phyloP scores from a whole-genome alignment of 2,113 vertebrate species.

The Gulo gulo region DNA sequence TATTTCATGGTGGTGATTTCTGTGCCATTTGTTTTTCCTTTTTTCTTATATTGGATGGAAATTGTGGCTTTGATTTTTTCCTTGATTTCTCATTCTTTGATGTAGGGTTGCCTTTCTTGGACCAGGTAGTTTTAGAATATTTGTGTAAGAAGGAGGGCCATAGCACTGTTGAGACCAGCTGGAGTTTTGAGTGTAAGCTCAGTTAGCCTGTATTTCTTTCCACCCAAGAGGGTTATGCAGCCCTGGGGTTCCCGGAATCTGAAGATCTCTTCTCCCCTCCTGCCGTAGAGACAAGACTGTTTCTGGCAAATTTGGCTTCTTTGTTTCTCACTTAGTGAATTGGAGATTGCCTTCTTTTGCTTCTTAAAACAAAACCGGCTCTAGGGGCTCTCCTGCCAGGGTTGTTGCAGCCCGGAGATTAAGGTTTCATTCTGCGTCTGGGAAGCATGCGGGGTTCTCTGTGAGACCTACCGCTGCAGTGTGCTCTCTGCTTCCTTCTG shows the following conservation, averaged over 20 bases:
- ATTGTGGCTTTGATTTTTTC: background rate
- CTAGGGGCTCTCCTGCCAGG: background rate
- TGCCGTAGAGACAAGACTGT: background rate
- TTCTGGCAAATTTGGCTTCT: background rate
- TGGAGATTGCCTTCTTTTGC: background rate
- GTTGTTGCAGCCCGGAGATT: background rate
- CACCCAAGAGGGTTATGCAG: background rate
- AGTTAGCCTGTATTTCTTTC: background rate
- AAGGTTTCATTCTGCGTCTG: background rate
- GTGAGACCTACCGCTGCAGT: background rate
- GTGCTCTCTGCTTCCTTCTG: background rate
- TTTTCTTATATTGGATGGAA: background rate
- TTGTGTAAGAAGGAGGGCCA: background rate
- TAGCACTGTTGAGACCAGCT: background rate
- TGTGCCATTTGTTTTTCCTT: background rate
- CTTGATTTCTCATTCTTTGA: constrained; percentile 9
- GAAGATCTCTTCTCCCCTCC: background rate
- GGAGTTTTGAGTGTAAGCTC: background rate
- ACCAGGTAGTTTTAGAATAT: background rate
- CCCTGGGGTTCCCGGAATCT: background rate
- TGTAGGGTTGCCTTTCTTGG: background rate
- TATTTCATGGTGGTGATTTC: background rate
- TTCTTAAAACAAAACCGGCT: background rate
- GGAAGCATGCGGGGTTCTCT: background rate
- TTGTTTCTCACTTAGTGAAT: background rate